These are phyloP conservation scores for Drosophila serrata DNA, from an alignment of 1,140 invertebrate species.

Conservation along the genomic window DNA sequence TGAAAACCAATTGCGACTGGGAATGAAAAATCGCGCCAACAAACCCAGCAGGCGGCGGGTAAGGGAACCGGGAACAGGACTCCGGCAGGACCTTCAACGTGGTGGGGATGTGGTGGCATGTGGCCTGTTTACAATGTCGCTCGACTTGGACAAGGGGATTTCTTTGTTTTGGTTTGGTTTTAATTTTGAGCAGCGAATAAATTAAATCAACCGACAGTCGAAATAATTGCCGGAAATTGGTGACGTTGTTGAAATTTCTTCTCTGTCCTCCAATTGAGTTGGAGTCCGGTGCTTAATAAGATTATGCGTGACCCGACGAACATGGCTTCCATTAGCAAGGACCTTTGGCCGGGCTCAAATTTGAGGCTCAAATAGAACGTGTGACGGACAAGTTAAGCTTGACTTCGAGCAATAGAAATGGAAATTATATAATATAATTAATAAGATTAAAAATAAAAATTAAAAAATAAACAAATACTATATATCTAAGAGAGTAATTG, in stretches of 20 bases:
- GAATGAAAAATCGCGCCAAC: conserved; percentile 83
- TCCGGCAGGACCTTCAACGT: conserved; percentile 14
- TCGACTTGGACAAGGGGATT: conserved; percentile 79
- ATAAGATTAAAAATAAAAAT: neutral
- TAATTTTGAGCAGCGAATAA: conserved; percentile 82
- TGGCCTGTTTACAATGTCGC: conserved; percentile 71
- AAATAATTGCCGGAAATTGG: conserved; percentile 82
- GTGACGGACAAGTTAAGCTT: conserved; percentile 30
- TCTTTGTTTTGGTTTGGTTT: conserved; percentile 76
- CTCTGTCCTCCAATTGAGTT: conserved; percentile 13
- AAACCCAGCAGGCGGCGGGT: conserved; percentile 50
- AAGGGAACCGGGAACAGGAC: conserved; percentile 1
- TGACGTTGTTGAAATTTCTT: conserved; percentile 64
- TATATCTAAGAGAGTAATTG: neutral
- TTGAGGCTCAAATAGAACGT: conserved; percentile 23
- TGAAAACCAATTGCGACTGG: conserved; percentile 82
- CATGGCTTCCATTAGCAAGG: conserved; percentile 29
- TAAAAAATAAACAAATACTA: too few species aligned
- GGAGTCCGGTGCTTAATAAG: conserved; percentile 39
- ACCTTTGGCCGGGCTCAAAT: conserved; percentile 5
- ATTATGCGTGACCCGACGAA: conserved; percentile 46
- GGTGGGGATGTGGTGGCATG: conserved; percentile 23
- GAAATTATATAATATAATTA: neutral
- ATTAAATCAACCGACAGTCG: conserved; percentile 81
- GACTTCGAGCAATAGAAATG: neutral